Base-by-base conservation (phyloP, 1,140 invertebrate species). In the Caenorhabditis inopinata region DNA sequence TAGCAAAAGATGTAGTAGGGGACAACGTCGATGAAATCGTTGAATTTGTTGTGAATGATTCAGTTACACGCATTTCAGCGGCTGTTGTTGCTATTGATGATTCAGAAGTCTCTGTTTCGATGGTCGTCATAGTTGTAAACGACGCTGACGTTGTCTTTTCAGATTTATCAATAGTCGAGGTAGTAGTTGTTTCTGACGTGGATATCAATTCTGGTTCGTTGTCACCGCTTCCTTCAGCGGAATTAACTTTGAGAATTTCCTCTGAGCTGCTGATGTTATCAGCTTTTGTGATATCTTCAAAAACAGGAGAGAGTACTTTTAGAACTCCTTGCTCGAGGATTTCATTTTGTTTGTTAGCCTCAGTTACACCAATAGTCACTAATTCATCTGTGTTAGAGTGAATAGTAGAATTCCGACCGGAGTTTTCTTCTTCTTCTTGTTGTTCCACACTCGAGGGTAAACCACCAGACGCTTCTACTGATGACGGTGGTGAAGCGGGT, bases 271-370 rank as follows among this genome's bases (percentile, higher is more conserved):
- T 75, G 0, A 48, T 75, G 18, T 75, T 75, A 32, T 75, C 47
- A 42, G n/a, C 27, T 47, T 75, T 75, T 27, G 74, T 75, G 21
- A 49, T 51, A 75, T 51, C 47, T 42, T 68, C 58, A 38, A 68
- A 68, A 68, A 68, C 45, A 47, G 47, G 74, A 0, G 47, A 75
- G 21, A 75, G 74, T n/a, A 75, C 48, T 75, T 75, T 75, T 9
- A 47, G 14, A 21, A 68, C 58, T 68, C 58, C 58, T 42, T 38
- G 14, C 11, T 68, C 58, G 11, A 32, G 58, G 2, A 38, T 68
- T 9, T 68, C 58, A 7, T 29, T 68, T 21, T 68, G 29, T 7
- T 38, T 38, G 32, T 68, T 68, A 0, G 58, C 38, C 21, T 23
- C 58, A 23, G 58, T 68, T 0, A 68, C 58, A 9, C 58, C 58